Base-by-base conservation (phyloP, 2,888 invertebrate species). In the Stenotaenia linearis region DNA sequence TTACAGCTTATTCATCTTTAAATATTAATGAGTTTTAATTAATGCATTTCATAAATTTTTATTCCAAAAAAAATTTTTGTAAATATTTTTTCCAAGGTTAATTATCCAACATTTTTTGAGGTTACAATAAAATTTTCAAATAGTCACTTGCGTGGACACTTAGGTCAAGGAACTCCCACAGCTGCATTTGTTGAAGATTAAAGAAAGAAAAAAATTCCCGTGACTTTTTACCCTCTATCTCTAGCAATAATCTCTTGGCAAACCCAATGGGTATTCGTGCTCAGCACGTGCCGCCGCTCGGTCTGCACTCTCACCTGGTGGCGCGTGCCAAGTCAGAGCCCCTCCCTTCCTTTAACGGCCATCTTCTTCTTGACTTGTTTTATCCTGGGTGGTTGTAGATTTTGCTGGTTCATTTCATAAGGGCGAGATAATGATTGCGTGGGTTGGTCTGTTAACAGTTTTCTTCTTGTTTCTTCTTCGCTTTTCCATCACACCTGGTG, bases 141-240 rank as follows among this genome's bases (percentile, higher is more conserved):
- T 61, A 61, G 61, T 61, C 25, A 45, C 9, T 23, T 61, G 61
- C 61, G 61, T 61, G 61, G 61, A 61, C 61, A 61, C 25, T 61
- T 61, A 61, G 61, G 61, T 61, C 61, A 61, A 61, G 61, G 61
- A 61, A 61, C 61, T 61, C 61, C 61, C 61, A 61, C 61, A 61
- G 61, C 61, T 61, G 61, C 61, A 61, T 23, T 61, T 28, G 61
- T 61, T 61, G 61, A 61, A 61, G 61, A 61, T 45, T 45, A 45
- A 45, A 45, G n/a, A 18, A 45, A 45, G 12, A 61, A 61, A 61
- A 61, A 61, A 61, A 61, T 12, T 23, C 10, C 61, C 61, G 61
- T 61, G 61, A 61, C 61, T 61, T 61, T 61, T 61, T 61, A 61
- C 61, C 61, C 61, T 61, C 61, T 61, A 61, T 61, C 61, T 61